These are phyloP conservation scores for Drosophila repletoides DNA, from an alignment of 1,140 invertebrate species.

Conservation along the genomic window DNA sequence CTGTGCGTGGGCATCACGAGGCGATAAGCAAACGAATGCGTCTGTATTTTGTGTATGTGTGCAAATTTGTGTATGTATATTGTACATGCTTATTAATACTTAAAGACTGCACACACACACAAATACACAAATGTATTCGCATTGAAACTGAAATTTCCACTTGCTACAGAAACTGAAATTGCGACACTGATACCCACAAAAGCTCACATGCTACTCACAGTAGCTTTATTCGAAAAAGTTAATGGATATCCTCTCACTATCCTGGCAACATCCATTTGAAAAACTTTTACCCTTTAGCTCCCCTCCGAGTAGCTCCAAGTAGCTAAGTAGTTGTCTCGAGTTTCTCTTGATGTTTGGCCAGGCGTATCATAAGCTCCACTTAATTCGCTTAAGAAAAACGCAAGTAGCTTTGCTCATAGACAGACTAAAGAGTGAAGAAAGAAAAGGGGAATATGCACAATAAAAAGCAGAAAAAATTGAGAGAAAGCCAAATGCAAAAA, in stretches of 20 bases:
- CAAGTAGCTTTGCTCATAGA: conserved; percentile 31
- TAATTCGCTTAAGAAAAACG: conserved; percentile 63
- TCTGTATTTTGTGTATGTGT: conserved; percentile 15
- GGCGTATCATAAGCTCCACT: conserved; percentile 56
- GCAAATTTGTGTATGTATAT: neutral
- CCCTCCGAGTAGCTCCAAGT: conserved; percentile 22
- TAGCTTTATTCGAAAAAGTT: conserved; percentile 51
- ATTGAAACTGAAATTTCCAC: conserved; percentile 13
- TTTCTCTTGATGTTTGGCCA: conserved; percentile 16
- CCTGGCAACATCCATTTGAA: conserved; percentile 8
- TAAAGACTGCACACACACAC: conserved; percentile 9
- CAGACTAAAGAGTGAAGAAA: neutral
- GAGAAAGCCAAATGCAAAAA: neutral
- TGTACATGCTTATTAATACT: conserved; percentile 33
- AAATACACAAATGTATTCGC: conserved; percentile 5
- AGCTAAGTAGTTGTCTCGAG: conserved; percentile 41
- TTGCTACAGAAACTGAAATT: conserved; percentile 13
- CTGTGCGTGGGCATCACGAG: no score
- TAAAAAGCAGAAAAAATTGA: neutral
- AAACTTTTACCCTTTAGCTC: conserved; percentile 25
- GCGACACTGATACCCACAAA: conserved; percentile 26
- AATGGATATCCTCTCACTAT: conserved; percentile 32
- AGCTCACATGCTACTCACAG: conserved; percentile 52
- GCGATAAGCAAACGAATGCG: conserved; percentile 27
- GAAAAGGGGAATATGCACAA: neutral